These are phyloP conservation scores for Aleadryas rufinucha DNA, from an alignment of 2,113 vertebrate genomes.

Conservation along the genomic window DNA sequence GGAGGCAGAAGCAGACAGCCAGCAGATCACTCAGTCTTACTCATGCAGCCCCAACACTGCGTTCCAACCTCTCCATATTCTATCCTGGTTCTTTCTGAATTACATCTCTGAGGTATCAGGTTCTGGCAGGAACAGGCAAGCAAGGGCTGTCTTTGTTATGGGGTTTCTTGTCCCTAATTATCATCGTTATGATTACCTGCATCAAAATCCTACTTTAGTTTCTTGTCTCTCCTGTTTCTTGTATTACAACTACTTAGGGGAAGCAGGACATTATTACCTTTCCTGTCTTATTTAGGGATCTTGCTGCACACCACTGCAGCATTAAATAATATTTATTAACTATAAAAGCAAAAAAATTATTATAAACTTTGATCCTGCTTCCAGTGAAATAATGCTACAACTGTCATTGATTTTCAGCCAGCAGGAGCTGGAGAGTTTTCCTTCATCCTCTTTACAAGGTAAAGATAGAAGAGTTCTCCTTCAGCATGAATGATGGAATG, in stretches of 20 bases:
- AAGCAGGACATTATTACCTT: background rate
- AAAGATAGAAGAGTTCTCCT: background rate
- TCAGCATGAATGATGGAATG: background rate
- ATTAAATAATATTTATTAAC: slow-evolving; percentile 20
- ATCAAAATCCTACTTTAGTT: background rate
- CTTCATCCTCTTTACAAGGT: background rate
- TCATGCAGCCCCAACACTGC: background rate
- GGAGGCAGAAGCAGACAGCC: background rate
- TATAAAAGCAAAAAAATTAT: slow-evolving; percentile 9
- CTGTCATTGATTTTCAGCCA: slow-evolving; percentile 11
- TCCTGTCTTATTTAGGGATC: background rate
- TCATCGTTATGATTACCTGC: background rate
- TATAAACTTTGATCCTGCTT: slow-evolving; percentile 19
- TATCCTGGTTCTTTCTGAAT: background rate
- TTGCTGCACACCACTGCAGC: background rate
- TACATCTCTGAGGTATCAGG: background rate
- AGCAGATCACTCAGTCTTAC: background rate
- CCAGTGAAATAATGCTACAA: background rate
- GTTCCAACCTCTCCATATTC: background rate
- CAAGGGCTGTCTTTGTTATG: background rate
- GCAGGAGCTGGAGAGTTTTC: background rate
- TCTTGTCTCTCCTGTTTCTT: background rate
- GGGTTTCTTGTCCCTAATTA: background rate
- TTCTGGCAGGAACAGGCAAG: background rate
- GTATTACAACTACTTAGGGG: background rate